Evolutionary conservation across 2,888 invertebrate species (phyloP), one percentile per base, ranked within the genome.

Genomic region (Omphaloscelis lunosa): DNA sequence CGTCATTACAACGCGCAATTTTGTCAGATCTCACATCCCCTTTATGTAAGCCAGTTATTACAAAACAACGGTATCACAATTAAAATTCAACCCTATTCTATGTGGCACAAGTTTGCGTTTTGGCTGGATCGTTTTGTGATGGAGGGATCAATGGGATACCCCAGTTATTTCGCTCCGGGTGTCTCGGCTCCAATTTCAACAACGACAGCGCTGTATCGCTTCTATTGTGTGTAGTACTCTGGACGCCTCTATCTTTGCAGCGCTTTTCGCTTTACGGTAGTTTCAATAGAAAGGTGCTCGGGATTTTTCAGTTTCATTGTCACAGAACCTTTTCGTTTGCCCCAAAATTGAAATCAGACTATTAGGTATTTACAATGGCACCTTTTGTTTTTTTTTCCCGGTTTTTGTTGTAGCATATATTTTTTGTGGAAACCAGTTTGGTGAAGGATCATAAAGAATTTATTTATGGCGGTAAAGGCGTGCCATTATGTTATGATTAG

Each of bases 31-130:
- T 93, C 91, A 92, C 93, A 94, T 95, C 95, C 96, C 96, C 95
- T 95, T 95, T 96, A 96, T 95, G 95, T 96, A 95, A 94, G 95
- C 93, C 92, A 91, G 91, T 92, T 94, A 94, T 92, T 94, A 94
- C 91, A 91, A 95, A 92, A 89, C 87, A 66, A 53, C 23, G 17
- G 0, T 23, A 41, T 15, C 3, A 58, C 85, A 87, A 75, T 8
- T 59, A 0, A 91, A 83, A 88, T 75, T 85, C 48, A 74, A 84
- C 90, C 84, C 73, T 93, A 89, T 58, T 0, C 0, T 2, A 0
- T 6, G 0, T 0, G 0, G 0, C 0, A 0, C 78, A 92, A 82
- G 82, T 88, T 80, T 67, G 41, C 68, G 74, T 91, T 90, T 93
- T 7, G 62, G 65, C 69, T 87, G 82, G 17, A 15, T 1, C 17